phyloP scores from a whole-genome alignment of 2,888 invertebrate species.

The Hirtodrosophila cameraria region DNA sequence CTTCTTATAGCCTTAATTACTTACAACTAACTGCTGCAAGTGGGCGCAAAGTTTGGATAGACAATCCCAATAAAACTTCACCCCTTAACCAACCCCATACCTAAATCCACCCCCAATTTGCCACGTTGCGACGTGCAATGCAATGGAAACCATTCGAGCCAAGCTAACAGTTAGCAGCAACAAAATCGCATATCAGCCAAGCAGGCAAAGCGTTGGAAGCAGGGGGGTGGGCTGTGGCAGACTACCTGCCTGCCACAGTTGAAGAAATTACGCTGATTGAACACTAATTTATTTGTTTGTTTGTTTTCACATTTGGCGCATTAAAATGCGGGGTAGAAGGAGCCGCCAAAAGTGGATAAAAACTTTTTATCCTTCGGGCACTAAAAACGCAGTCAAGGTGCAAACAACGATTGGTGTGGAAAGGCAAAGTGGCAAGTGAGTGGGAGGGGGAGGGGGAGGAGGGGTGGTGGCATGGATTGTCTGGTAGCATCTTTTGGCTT shows the following conservation, averaged over 20 bases:
- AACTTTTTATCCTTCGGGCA: constrained; percentile 51
- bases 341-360: constrained; percentile 38
- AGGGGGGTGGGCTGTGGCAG: constrained; percentile 24
- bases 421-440: too few relatives aligned
- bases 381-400: constrained; percentile 51
- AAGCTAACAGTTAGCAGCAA: constrained; percentile 31
- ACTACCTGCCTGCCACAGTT: constrained; percentile 30
- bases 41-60: constrained; percentile 47
- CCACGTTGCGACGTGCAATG: constrained; percentile 23
- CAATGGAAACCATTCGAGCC: constrained; percentile 61
- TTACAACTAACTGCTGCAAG: constrained; percentile 55
- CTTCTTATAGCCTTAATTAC: constrained; percentile 62
- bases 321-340: constrained; percentile 31
- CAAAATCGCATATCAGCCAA: constrained; percentile 33
- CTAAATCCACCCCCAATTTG: neutral
- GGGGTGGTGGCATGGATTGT: constrained; percentile 36
- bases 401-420: constrained; percentile 12
- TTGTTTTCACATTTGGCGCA: constrained; percentile 72
- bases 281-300: constrained; percentile 80
- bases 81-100: neutral
- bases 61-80: constrained; percentile 10
- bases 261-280: constrained; percentile 78
- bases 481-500: constrained; percentile 47
- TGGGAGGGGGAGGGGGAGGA: neutral
- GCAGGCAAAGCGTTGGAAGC: constrained; percentile 14